Evolutionary conservation across 2,888 invertebrate species (phyloP).

Genomic region (Pantelozetes paolii): DNA sequence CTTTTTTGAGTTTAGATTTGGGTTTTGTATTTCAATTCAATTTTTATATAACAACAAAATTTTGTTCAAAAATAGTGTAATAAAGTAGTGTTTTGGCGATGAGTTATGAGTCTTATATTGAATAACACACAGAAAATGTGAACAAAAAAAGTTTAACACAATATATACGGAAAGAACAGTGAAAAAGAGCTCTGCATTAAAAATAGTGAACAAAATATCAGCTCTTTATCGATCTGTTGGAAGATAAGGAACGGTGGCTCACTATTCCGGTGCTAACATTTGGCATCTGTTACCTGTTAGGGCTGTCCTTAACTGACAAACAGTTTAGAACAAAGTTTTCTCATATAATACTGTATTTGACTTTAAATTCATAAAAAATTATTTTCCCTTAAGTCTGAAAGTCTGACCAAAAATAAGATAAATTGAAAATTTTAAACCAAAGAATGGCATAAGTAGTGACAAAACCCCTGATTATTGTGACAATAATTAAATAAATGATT

Average conservation of each 20-base stretch:
- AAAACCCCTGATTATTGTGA: too few relatives aligned
- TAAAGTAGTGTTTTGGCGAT: background rate
- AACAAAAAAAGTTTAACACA: background rate
- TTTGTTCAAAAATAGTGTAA: background rate
- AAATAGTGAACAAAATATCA: too few relatives aligned
- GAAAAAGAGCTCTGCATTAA: too few relatives aligned
- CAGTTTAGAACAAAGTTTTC: background rate
- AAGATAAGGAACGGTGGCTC: background rate
- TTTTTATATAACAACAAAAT: too few relatives aligned
- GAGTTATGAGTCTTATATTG: constrained; percentile 1
- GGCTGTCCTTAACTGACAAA: background rate
- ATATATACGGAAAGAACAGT: background rate
- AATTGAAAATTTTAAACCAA: too few relatives aligned
- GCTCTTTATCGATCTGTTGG: too few relatives aligned
- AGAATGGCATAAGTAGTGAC: too few relatives aligned
- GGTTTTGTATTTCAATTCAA: background rate
- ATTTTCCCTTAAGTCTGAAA: too few relatives aligned
- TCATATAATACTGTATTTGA: too few relatives aligned
- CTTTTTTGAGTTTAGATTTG: background rate
- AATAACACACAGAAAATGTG: background rate
- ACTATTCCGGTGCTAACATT: background rate
- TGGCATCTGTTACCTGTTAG: constrained; percentile 15
- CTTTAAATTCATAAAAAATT: too few relatives aligned
- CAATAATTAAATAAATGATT: background rate
- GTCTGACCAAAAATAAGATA: too few relatives aligned